phyloP scores from a whole-genome alignment of 1,140 invertebrate species.

The Aphis craccivora region DNA sequence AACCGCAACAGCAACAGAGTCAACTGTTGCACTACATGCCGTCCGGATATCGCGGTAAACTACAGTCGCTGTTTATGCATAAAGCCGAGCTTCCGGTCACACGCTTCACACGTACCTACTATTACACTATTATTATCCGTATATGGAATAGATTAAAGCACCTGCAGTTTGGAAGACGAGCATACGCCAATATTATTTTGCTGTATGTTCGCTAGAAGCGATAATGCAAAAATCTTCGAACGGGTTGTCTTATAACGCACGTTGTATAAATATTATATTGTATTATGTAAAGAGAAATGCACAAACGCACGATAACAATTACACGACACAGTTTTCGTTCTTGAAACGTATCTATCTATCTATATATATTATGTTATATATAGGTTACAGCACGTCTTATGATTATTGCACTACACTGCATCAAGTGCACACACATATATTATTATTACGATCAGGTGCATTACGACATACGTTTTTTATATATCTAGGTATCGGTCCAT shows the following conservation, averaged over 20 bases:
- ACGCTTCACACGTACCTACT: not conserved
- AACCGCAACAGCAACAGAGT: not conserved
- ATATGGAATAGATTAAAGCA: not conserved
- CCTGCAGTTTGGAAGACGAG: not conserved
- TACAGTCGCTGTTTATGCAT: not conserved
- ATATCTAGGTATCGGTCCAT: no score
- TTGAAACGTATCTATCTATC: not conserved
- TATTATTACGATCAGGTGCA: not conserved
- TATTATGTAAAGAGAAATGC: not conserved
- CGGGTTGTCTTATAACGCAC: not conserved
- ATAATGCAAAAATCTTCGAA: not conserved
- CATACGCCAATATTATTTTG: not conserved
- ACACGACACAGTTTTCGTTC: not conserved
- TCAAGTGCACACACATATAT: not conserved
- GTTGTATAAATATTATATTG: not conserved
- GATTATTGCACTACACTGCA: not conserved
- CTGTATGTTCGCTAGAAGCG: not conserved
- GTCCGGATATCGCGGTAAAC: slow-evolving; percentile 40
- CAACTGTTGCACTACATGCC: slow-evolving; percentile 7
- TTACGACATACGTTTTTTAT: no score
- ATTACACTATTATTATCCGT: not conserved
- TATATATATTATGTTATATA: not conserved
- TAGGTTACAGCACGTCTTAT: not conserved
- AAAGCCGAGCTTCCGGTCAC: not conserved
- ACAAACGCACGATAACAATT: not conserved